These are phyloP conservation scores for Halcyon leucocephala DNA, from an alignment of 2,797 vertebrate genomes.

Conservation along the genomic window DNA sequence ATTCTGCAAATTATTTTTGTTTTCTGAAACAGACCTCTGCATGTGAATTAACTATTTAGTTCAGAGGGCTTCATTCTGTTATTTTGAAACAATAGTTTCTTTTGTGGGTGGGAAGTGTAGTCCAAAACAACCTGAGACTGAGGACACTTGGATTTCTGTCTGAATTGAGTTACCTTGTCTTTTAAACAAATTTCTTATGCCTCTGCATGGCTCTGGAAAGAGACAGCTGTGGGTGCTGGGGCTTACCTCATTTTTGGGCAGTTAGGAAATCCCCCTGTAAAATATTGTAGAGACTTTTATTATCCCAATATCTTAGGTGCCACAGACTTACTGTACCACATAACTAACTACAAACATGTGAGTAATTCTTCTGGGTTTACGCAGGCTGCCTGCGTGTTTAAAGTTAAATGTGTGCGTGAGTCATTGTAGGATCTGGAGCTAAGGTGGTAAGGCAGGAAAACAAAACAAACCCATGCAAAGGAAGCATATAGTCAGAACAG, in stretches of 20 bases:
- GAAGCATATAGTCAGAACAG: not conserved
- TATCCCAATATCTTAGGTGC: not conserved
- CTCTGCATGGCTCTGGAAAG: not conserved
- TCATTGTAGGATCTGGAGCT: conserved; percentile 32
- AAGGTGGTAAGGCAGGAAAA: not conserved
- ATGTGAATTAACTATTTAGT: not conserved
- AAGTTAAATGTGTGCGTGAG: not conserved
- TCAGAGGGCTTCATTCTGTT: not conserved
- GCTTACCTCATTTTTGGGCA: not conserved
- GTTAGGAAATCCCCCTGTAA: not conserved
- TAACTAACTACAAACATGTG: conserved; percentile 17
- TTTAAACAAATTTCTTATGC: not conserved
- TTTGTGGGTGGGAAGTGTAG: not conserved
- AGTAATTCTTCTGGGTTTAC: conserved; percentile 15
- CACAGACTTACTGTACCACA: not conserved
- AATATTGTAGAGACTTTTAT: not conserved
- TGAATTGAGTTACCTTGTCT: not conserved
- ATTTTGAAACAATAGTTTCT: not conserved
- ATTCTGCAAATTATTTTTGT: not conserved
- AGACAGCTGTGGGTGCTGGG: not conserved
- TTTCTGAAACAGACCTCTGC: not conserved
- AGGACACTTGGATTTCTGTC: not conserved
- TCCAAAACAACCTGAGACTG: not conserved
- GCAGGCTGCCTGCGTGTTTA: not conserved
- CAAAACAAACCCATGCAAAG: not conserved